A percentile compares a stretch with the other conserved stretches of the same genome.
phyloP scores from a whole-genome alignment of 2,888 invertebrate species.

The Agrotis segetum region DNA sequence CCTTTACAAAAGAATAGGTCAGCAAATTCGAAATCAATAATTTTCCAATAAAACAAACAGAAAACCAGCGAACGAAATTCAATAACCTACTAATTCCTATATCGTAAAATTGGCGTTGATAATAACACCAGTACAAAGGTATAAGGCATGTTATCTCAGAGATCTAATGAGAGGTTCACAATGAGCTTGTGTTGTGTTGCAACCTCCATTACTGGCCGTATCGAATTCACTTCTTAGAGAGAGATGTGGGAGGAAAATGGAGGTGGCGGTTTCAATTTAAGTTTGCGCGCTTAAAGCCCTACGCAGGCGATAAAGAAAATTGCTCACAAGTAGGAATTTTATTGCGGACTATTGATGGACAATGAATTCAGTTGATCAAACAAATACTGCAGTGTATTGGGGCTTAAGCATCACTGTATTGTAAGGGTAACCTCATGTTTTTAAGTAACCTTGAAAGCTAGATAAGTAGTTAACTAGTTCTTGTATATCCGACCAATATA shows the following conservation, averaged over 20 bases:
- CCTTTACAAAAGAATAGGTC: not conserved
- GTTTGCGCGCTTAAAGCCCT: too few species aligned
- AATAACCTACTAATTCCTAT: not conserved
- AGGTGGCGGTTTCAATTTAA: constrained; percentile 34
- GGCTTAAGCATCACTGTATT: too few species aligned
- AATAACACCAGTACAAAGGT: constrained; percentile 35
- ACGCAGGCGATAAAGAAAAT: too few species aligned
- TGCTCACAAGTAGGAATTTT: too few species aligned
- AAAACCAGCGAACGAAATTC: not conserved
- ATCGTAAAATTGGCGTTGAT: constrained; percentile 42
- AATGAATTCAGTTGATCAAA: too few species aligned
- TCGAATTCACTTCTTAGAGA: constrained; percentile 57
- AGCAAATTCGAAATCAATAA: not conserved
- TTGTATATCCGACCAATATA: too few species aligned
- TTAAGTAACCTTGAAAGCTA: too few species aligned
- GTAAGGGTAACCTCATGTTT: too few species aligned
- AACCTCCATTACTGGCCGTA: constrained; percentile 63
- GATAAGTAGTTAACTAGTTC: too few species aligned
- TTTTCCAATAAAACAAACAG: constrained; percentile 3
- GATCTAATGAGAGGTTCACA: constrained; percentile 63
- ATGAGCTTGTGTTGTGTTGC: constrained; percentile 57
- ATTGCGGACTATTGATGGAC: too few species aligned
- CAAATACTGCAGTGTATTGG: too few species aligned
- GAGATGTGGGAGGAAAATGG: constrained; percentile 11
- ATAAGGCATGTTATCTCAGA: constrained; percentile 46